Evolutionary conservation across 1,140 invertebrate species (phyloP).

Genomic region (Tetraneura akinire): DNA sequence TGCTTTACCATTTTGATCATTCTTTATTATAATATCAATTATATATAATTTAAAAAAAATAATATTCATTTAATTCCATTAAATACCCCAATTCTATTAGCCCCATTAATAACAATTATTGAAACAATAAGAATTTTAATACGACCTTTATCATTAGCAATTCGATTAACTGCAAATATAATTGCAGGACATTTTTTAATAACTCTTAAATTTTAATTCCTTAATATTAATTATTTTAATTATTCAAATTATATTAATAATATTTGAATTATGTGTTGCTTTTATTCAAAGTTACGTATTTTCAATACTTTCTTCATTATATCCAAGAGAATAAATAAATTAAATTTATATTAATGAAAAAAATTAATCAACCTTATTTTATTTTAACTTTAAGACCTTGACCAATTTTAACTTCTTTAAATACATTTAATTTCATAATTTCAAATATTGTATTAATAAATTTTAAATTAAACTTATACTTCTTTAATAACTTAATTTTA

Average conservation of each 20-base stretch:
- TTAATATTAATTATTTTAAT: background rate
- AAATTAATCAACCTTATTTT: no score
- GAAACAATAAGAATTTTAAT: background rate
- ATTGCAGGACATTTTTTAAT: slow-evolving; percentile 4
- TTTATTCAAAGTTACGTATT: background rate
- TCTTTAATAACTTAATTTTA: background rate
- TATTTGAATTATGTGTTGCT: background rate
- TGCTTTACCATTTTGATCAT: background rate
- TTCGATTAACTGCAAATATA: background rate
- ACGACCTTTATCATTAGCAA: background rate
- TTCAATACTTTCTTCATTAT: background rate
- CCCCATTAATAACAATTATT: background rate
- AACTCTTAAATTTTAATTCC: no score
- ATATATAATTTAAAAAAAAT: no score
- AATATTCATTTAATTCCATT: background rate
- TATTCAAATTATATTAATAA: background rate
- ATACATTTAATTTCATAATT: no score
- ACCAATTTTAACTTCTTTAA: no score
- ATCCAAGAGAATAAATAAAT: no score
- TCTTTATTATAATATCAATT: no score
- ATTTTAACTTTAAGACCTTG: no score
- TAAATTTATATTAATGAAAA: no score
- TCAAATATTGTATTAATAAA: no score
- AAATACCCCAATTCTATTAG: background rate
- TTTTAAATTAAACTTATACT: no score